Evolutionary conservation across 2,888 invertebrate genomes (phyloP), one percentile per base, ranked within the genome.

Genomic region (Metellina segmentata): DNA sequence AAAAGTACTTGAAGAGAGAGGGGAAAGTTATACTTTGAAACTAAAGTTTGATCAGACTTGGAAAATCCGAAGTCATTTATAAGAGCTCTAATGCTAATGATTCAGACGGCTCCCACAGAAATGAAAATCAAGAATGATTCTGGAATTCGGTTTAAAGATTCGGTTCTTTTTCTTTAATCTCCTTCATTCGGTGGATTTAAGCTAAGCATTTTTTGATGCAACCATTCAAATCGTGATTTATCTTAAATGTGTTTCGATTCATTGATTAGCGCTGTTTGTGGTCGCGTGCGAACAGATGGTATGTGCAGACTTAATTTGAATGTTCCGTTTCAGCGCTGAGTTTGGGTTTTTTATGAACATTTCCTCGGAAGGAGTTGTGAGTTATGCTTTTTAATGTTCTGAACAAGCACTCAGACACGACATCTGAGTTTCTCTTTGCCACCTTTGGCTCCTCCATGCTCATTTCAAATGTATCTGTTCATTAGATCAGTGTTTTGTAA

Each of bases 51-150:
- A 89, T 89, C 82, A 48, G 82, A 77, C 77, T 89, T 82, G 70
- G 77, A 77, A 81, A 89, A 83, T 83, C 82, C 71, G 77, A 89
- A 89, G 82, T 83, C 89, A 88, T 88, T 88, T 88, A 89, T 89
- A 89, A 89, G 82, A 89, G 82, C 52, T 72, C 89, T 89, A 89
- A 89, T 89, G 89, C 89, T 89, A 89, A 89, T 89, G 89, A 89
- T 89, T 83, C 75, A 82, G 77, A 77, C 82, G 78, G 86, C 87
- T 70, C 52, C 72, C 51, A 70, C 52, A 70, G 77, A 75, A 89
- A 89, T 89, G 88, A 88, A 88, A 81, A 81, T 74, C 81, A 74
- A 78, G 75, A 88, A 74, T 88, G 77, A 89, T 70, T 82, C 81
- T 20, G 81, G 89, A 70, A 81, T 48, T 88, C 88, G 69, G 72